Base-by-base conservation (phyloP, 2,888 invertebrate species). In the Coecobrya sp. region DNA sequence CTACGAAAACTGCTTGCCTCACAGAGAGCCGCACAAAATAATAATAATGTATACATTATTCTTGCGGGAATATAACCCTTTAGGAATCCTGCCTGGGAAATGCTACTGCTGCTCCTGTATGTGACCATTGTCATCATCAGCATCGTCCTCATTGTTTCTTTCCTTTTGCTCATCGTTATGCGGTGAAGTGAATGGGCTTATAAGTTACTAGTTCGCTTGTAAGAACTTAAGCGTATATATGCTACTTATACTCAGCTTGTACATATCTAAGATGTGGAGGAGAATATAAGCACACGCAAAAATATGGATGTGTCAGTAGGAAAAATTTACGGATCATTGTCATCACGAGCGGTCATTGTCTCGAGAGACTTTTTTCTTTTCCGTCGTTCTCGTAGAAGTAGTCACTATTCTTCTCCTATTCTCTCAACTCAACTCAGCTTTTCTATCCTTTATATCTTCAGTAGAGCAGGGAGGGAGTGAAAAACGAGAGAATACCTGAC, bases 301-400 rank as follows among this genome's bases (percentile, higher is more conserved):
- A 79, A 81, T 88, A 81, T 65, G 88, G 88, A 79, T 88, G 76
- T 81, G 88, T 88, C 89, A 82, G 82, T 81, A 65, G 70, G 49
- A 89, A 36, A 82, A 82, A 89, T 89, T 88, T 88, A 81, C 79
- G 88, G 81, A 88, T 88, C 88, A 88, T 89, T 89, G 89, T 89
- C 89, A 89, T 89, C 89, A 89, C 81, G 82, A 82, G 82, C 82
- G 89, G 89, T 82, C 89, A 89, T 89, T 89, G 55, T 89, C 89
- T 82, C 82, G 70, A 89, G 89, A 88, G 88, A 62, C 49, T 88
- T 88, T 36, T 52, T 70, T 42, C 30, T 45, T 85, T 45, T 36
- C n/a, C 16, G 30, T 52, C n/a, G 49, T 52, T 79, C 45, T 45
- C 79, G 16, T 0, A 76, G 45, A 4, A 76, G 42, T 19, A 76